These are phyloP conservation scores for Heliornis fulica DNA, from an alignment of 2,113 vertebrate species.

Conservation along the genomic window DNA sequence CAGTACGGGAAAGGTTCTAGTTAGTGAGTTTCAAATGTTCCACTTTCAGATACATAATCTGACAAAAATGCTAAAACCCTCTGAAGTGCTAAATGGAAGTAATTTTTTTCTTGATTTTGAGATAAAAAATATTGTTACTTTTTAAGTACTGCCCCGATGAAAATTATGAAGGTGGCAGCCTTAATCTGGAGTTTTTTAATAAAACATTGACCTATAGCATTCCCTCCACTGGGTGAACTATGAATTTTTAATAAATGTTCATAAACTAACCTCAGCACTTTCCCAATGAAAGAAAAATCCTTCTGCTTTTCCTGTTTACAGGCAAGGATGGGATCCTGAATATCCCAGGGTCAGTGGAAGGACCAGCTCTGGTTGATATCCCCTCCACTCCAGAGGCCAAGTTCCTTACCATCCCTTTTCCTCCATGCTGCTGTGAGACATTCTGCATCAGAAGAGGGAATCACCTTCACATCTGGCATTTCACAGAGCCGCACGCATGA, in stretches of 20 bases:
- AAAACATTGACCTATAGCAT: not conserved
- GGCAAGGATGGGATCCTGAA: not conserved
- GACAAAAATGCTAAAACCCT: not conserved
- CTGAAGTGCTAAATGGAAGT: not conserved
- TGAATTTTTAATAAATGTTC: not conserved
- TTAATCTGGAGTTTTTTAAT: not conserved
- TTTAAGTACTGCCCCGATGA: not conserved
- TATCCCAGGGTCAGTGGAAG: not conserved
- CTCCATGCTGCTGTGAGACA: not conserved
- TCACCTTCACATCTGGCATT: not conserved
- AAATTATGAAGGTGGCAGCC: not conserved
- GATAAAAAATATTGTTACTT: not conserved
- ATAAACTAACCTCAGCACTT: not conserved
- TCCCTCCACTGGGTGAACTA: not conserved
- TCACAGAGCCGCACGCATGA: not conserved
- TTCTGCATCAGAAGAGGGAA: not conserved
- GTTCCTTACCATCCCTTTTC: not conserved
- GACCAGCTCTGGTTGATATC: not conserved
- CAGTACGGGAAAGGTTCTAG: not conserved
- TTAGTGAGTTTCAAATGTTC: not conserved
- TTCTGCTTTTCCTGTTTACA: not conserved
- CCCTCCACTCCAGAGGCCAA: rapidly evolving
- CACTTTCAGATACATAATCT: not conserved
- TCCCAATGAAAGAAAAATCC: not conserved
- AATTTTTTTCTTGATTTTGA: not conserved